A percentile compares a stretch with the other conserved stretches of the same genome.
Conservation (phyloP, 2,113 vertebrate species). For the Odontophorus gujanensis region DNA sequence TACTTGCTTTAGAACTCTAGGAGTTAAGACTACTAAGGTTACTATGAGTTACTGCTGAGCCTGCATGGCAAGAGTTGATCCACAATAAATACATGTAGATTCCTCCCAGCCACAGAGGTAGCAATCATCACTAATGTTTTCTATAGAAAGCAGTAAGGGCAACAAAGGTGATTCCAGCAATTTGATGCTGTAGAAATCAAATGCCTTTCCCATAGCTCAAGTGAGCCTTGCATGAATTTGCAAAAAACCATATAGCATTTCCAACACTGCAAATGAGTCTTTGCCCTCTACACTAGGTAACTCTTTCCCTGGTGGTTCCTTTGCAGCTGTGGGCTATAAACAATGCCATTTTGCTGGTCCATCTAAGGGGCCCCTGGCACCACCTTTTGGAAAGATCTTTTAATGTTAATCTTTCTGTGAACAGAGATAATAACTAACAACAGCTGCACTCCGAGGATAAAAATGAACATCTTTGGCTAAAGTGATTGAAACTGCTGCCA, state of each 20-base stretch:
- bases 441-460: background rate
- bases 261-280: background rate
- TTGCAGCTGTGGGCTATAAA: background rate
- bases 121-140: background rate
- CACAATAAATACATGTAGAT: background rate
- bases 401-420: background rate
- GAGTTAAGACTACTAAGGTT: background rate
- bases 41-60: background rate
- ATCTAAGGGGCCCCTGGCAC: background rate
- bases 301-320: background rate
- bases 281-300: background rate
- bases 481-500: background rate
- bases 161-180: background rate
- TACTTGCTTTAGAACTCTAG: background rate
- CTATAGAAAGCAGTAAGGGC: background rate
- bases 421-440: background rate
- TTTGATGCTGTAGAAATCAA: background rate
- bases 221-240: fast-evolving
- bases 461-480: background rate
- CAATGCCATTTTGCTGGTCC: background rate
- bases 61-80: background rate
- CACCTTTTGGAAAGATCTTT: background rate
- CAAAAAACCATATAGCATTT: background rate
- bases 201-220: background rate
- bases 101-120: background rate